Conservation (phyloP, 2,888 invertebrate species). For the Sphinx pinastri region DNA sequence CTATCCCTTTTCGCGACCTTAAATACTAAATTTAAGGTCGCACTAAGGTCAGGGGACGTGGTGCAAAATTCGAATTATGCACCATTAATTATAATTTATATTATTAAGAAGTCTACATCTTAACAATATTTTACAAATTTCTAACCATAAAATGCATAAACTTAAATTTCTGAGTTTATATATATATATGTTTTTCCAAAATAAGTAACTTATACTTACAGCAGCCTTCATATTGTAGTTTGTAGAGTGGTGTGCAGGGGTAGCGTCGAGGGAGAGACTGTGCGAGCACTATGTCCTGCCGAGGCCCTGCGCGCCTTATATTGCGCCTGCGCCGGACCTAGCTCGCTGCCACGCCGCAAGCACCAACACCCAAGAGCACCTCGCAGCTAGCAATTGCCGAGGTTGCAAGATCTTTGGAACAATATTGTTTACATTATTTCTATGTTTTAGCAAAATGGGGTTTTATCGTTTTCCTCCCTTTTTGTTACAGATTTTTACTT, state of each 20-base stretch:
- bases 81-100: too few species aligned
- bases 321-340: conserved; percentile 35
- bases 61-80: too few species aligned
- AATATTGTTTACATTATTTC: background rate
- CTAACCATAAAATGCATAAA: background rate
- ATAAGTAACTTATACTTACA: conserved; percentile 46
- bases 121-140: too few species aligned
- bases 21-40: too few species aligned
- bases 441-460: background rate
- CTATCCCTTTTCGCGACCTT: too few species aligned
- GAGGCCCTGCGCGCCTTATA: conserved; percentile 46
- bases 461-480: background rate
- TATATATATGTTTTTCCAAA: conserved; percentile 3
- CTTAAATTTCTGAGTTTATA: background rate
- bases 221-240: conserved; percentile 54
- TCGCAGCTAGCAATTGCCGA: background rate
- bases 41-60: too few species aligned
- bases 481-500: too few species aligned
- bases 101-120: too few species aligned
- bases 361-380: background rate
- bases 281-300: conserved; percentile 46
- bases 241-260: conserved; percentile 33
- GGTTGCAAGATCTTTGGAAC: background rate
- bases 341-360: background rate
- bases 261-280: conserved; percentile 26